These are phyloP conservation scores for Gambusia yucatana DNA, from an alignment of 2,797 vertebrate species.

Conservation along the genomic window DNA sequence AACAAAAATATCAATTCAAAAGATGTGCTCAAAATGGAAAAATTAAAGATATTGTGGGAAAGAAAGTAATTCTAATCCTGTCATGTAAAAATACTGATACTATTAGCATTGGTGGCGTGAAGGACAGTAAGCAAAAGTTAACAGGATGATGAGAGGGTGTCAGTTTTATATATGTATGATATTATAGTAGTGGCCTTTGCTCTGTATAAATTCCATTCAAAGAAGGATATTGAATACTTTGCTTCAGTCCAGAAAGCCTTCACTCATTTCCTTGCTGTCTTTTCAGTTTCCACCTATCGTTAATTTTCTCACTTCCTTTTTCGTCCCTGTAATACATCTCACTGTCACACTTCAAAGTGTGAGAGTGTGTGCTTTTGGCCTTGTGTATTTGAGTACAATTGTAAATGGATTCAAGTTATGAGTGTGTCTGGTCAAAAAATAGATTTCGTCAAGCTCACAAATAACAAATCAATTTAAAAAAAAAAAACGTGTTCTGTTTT, in stretches of 20 bases:
- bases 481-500: background rate
- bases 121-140: constrained; percentile 7
- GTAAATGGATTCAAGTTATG: constrained; percentile 7
- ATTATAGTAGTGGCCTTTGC: constrained; percentile 9
- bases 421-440: constrained; percentile 16
- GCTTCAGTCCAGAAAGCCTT: constrained; percentile 25
- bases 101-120: constrained; percentile 3
- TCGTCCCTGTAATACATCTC: constrained; percentile 19
- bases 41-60: background rate
- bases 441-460: background rate
- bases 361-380: constrained; percentile 19
- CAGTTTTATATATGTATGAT: background rate
- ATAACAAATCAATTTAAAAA: background rate
- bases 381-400: constrained; percentile 5
- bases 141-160: constrained; percentile 2
- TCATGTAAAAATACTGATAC: background rate
- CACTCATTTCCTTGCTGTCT: constrained; percentile 30
- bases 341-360: constrained; percentile 42
- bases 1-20: constrained; percentile 4
- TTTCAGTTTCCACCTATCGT: constrained; percentile 39
- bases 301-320: constrained; percentile 32
- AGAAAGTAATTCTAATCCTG: background rate
- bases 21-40: background rate
- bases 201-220: constrained; percentile 33
- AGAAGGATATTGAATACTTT: constrained; percentile 43